A percentile compares a stretch with the other conserved stretches of the same genome.
phyloP scores from a whole-genome alignment of 2,888 invertebrate species.

The Campopleginae sp. region DNA sequence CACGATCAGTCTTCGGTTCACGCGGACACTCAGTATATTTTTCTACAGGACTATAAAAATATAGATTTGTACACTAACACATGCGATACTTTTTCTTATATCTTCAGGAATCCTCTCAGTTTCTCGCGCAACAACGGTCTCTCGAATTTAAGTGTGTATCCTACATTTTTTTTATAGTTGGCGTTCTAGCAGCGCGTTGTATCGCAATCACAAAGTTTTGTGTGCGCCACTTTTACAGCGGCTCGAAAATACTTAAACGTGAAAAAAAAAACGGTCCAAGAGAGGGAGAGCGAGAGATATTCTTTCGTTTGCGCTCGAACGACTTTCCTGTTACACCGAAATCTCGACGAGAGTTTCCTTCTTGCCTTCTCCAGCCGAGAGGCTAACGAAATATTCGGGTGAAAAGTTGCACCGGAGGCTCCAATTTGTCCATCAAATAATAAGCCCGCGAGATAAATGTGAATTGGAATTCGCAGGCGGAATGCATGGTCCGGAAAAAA shows the following conservation, averaged over 20 bases:
- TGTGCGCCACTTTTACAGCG: slow-evolving; percentile 57
- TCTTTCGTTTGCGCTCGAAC: slow-evolving; percentile 53
- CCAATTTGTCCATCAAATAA: slow-evolving; percentile 12
- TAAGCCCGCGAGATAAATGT: background rate
- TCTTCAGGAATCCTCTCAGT: slow-evolving; percentile 50
- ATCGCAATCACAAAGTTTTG: slow-evolving; percentile 54
- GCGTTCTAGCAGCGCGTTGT: slow-evolving; percentile 52
- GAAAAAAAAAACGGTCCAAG: slow-evolving; percentile 17
- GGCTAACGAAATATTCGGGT: slow-evolving; percentile 58
- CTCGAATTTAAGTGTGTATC: slow-evolving; percentile 59
- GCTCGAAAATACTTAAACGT: slow-evolving; percentile 35
- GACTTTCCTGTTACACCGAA: slow-evolving; percentile 55
- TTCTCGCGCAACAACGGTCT: slow-evolving; percentile 46
- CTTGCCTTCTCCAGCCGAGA: slow-evolving; percentile 13
- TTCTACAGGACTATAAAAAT: background rate
- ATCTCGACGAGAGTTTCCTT: slow-evolving; percentile 39
- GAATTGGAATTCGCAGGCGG: background rate
- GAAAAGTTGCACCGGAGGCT: slow-evolving; percentile 15
- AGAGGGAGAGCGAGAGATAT: slow-evolving; percentile 4
- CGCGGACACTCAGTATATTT: background rate
- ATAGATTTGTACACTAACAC: slow-evolving; percentile 16
- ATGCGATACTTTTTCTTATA: slow-evolving; percentile 50
- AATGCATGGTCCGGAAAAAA: background rate
- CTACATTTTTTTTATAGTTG: slow-evolving; percentile 58
- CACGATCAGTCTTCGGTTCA: background rate